Evolutionary conservation across 2,888 invertebrate genomes (phyloP), one percentile per base, ranked within the genome.

Genomic region (Clunio marinus): DNA sequence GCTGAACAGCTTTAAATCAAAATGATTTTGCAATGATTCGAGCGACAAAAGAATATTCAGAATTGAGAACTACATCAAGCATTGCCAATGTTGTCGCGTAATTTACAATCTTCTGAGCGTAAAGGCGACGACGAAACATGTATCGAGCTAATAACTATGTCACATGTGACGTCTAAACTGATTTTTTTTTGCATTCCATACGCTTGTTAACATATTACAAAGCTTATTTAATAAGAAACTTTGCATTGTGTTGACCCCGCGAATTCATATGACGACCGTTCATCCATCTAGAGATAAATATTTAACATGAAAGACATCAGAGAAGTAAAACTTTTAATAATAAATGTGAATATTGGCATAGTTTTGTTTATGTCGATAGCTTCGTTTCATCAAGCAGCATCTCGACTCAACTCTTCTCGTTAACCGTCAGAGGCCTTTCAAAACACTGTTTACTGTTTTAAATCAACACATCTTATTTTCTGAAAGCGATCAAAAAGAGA

Each of bases 261-360:
- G n/a, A 41, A 10, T 41, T 15, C 10, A 41, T 41, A 41, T 15
- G 41, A 41, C 41, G 41, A 41, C 41, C n/a, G n/a, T n/a, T n/a
- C n/a, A n/a, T n/a, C n/a, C n/a, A n/a, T n/a, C n/a, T n/a, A n/a
- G n/a, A n/a, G n/a, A n/a, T n/a, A n/a, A n/a, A n/a, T n/a, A n/a
- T n/a, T n/a, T n/a, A 41, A 41, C 41, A 41, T 41, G 15, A 41
- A 41, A 41, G 41, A 10, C n/a, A 41, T 15, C n/a, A 41, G 15
- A 41, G 41, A 15, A 41, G 41, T 10, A 41, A 41, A 41, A 15
- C 10, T 15, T 41, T 10, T 41, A 10, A 41, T 15, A 41, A 41
- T 41, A 41, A n/a, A 41, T 41, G 41, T 41, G 41, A 41, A 41
- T 41, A 41, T 41, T 41, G 41, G 41, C 41, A 41, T 41, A 41